A percentile compares a stretch with the other conserved stretches of the same genome.
These are phyloP conservation scores for Corbicula japonica DNA, from an alignment of 2,888 invertebrate species.

Conservation along the genomic window DNA sequence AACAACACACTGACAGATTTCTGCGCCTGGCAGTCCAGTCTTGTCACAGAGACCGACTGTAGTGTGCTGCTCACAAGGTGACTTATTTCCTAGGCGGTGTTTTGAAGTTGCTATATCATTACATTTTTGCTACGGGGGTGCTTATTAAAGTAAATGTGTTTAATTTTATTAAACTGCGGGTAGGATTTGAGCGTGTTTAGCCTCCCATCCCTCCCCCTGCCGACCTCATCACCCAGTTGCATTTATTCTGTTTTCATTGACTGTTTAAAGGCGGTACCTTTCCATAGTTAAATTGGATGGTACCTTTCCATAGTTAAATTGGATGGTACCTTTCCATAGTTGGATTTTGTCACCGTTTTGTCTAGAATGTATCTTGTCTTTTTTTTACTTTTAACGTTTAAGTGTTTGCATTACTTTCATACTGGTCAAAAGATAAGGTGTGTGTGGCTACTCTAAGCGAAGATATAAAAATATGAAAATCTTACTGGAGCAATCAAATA, in stretches of 20 bases:
- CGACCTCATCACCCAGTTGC: background rate
- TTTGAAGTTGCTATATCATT: background rate
- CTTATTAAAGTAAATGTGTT: background rate
- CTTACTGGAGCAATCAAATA: too few species aligned
- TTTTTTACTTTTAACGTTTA: too few species aligned
- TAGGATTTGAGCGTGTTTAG: background rate
- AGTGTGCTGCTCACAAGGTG: conserved; percentile 46
- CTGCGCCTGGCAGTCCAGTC: conserved; percentile 41
- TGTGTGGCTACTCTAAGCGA: too few species aligned
- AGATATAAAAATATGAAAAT: too few species aligned
- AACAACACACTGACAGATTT: conserved; percentile 15
- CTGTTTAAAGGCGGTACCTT: too few species aligned
- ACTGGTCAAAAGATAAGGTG: too few species aligned
- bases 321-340: too few species aligned
- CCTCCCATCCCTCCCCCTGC: background rate
- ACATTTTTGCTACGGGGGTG: background rate
- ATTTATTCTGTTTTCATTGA: background rate
- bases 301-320: too few species aligned
- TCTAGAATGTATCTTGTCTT: too few species aligned
- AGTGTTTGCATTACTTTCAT: too few species aligned
- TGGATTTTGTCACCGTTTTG: too few species aligned
- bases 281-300: too few species aligned
- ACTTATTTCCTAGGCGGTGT: background rate
- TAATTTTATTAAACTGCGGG: background rate
- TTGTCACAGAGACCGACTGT: conserved; percentile 17